phyloP scores from a whole-genome alignment of 64 coral and sea anemone species.

The Pocillopora damicornis region DNA sequence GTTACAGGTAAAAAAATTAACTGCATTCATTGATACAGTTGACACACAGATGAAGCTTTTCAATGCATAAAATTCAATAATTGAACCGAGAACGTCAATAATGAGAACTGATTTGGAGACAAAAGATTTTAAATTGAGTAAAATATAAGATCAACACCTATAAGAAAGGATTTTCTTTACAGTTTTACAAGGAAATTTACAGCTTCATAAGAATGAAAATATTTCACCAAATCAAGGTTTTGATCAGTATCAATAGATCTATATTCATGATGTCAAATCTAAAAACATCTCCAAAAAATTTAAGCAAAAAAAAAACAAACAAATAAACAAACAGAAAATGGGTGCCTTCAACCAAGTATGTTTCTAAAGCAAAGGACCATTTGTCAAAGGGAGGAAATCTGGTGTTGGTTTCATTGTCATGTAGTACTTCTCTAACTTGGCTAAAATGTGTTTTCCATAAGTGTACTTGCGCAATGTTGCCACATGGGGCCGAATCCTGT shows the following conservation, averaged over 20 bases:
- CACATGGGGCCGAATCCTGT: constrained; percentile 92
- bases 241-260: not conserved
- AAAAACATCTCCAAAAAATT: not conserved
- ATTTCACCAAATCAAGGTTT: not conserved
- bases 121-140: not conserved
- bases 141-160: not conserved
- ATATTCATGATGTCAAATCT: not conserved
- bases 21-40: not conserved
- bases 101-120: not conserved
- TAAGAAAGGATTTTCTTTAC: not conserved
- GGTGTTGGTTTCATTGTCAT: constrained; percentile 87
- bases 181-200: not conserved
- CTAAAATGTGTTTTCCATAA: constrained; percentile 96
- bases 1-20: too few relatives aligned
- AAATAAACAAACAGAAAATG: not conserved
- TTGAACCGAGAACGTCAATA: not conserved
- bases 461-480: constrained; percentile 92
- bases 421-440: constrained; percentile 96
- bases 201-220: not conserved
- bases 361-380: constrained; percentile 77
- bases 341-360: not conserved
- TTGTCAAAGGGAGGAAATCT: constrained; percentile 77
- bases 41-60: not conserved
- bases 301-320: not conserved
- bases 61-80: not conserved